phyloP scores from a whole-genome alignment of 2,113 vertebrate genomes.

The Pseudolaguvia tuberculata region DNA sequence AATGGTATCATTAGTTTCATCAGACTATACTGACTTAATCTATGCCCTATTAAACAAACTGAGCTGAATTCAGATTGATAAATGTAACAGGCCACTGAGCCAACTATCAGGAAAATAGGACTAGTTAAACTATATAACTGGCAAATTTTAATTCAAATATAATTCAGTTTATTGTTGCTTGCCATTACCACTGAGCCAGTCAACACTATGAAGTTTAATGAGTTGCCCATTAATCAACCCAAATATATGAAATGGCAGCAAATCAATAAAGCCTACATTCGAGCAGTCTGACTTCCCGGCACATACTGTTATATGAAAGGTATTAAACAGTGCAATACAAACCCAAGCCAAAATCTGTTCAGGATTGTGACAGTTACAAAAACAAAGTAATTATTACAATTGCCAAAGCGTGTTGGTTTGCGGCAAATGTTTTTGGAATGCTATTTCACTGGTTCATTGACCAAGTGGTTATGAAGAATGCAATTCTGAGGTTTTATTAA shows the following conservation, averaged over 20 bases:
- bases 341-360: constrained; percentile 21
- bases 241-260: constrained; percentile 28
- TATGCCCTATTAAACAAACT: constrained; percentile 11
- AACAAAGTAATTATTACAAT: constrained; percentile 19
- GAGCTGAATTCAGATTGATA: background rate
- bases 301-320: constrained; percentile 3
- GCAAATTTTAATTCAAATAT: background rate
- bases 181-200: constrained; percentile 14
- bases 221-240: constrained; percentile 25
- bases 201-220: constrained; percentile 7
- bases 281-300: background rate
- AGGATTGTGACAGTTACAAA: constrained; percentile 19
- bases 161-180: background rate
- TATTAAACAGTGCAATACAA: constrained; percentile 20
- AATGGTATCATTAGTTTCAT: constrained; percentile 9
- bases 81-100: background rate
- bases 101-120: background rate
- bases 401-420: constrained; percentile 11
- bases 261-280: constrained; percentile 11
- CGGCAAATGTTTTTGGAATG: background rate
- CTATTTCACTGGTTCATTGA: background rate
- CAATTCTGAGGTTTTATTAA: background rate
- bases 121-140: background rate
- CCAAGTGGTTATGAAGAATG: background rate
- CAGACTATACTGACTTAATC: constrained; percentile 17